phyloP scores from a whole-genome alignment of 2,888 invertebrate species.

The Athalia rosae region DNA sequence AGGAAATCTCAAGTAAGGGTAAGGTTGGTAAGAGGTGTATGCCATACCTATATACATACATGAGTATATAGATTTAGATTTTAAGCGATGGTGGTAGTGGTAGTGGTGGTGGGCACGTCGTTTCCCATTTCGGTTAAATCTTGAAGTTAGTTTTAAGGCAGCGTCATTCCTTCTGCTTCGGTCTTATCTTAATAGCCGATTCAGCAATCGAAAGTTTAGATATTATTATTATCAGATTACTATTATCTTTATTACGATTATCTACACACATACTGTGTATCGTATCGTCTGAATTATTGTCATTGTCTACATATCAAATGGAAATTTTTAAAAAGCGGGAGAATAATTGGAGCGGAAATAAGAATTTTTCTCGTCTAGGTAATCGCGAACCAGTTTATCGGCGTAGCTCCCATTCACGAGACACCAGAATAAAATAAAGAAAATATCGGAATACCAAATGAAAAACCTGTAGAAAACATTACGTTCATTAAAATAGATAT shows the following conservation, averaged over 20 bases:
- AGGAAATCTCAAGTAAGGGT: constrained; percentile 32
- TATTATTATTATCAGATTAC: constrained; percentile 60
- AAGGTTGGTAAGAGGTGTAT: constrained; percentile 18
- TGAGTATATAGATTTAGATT: constrained; percentile 16
- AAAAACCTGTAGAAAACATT: too few relatives aligned
- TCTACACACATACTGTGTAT: not conserved
- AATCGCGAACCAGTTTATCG: too few relatives aligned
- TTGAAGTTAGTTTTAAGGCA: constrained; percentile 52
- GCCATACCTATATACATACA: not conserved
- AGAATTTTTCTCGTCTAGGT: too few relatives aligned
- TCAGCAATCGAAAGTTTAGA: constrained; percentile 67
- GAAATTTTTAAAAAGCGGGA: too few relatives aligned
- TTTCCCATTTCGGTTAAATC: constrained; percentile 51
- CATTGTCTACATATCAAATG: too few relatives aligned
- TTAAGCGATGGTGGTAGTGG: constrained; percentile 10
- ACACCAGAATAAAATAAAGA: too few relatives aligned
- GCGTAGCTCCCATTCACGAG: too few relatives aligned
- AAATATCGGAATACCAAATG: too few relatives aligned
- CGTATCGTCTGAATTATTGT: too few relatives aligned
- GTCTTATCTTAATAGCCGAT: constrained; percentile 64
- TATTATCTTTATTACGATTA: not conserved
- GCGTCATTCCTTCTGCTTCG: constrained; percentile 33
- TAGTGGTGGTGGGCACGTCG: constrained; percentile 4
- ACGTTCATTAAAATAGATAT: too few relatives aligned
- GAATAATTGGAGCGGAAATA: too few relatives aligned